A percentile compares a stretch with the other conserved stretches of the same genome.
These are phyloP conservation scores for Terrapene triunguis DNA, from an alignment of 2,113 vertebrate species.

Conservation along the genomic window DNA sequence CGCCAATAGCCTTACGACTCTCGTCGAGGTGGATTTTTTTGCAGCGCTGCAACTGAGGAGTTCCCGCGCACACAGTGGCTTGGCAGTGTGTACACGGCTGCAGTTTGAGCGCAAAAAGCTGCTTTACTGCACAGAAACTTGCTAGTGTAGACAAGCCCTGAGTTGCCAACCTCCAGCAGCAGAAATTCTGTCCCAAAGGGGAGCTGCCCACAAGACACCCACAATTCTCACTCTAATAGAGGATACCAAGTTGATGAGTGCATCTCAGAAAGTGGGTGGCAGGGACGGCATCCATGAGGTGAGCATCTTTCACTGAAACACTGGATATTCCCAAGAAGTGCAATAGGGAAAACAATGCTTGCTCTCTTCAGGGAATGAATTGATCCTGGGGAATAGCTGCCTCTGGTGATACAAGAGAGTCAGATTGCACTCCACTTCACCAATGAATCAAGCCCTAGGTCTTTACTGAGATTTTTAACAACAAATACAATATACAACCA, in stretches of 20 bases:
- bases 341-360: constrained; percentile 19
- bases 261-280: background rate
- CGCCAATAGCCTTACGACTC: no score
- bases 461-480: background rate
- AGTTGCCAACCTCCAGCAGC: background rate
- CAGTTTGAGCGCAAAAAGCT: no score
- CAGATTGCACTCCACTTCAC: constrained; percentile 31
- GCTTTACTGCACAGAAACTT: no score
- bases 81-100: no score
- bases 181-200: background rate
- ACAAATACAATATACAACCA: background rate
- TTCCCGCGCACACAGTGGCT: no score
- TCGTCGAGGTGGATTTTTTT: no score
- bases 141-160: no score
- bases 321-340: constrained; percentile 60
- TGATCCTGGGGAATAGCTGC: constrained; percentile 14
- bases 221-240: background rate
- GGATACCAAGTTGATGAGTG: background rate
- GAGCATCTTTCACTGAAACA: constrained; percentile 29
- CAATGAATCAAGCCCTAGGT: constrained; percentile 6
- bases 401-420: background rate
- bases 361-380: constrained; percentile 57
- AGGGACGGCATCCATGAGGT: constrained; percentile 25
- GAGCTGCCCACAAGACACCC: background rate
- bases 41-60: no score